Percentiles rank a stretch among this genome's conserved stretches.
These are phyloP conservation scores for Callipepla californica DNA, from an alignment of 2,113 vertebrate species.

Conservation along the genomic window DNA sequence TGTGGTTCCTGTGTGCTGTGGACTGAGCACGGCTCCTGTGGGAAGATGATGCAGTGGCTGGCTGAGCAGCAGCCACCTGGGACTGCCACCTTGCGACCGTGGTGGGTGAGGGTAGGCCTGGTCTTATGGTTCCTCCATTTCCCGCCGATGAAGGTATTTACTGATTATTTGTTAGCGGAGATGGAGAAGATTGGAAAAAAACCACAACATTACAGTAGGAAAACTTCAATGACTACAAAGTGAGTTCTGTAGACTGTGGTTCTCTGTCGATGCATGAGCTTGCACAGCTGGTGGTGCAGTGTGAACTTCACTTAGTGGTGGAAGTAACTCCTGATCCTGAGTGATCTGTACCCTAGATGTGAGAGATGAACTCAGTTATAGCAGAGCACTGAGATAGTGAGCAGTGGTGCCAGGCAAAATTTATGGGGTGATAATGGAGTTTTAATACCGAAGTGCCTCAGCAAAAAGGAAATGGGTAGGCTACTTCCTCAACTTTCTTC, in stretches of 20 bases:
- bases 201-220: background rate
- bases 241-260: background rate
- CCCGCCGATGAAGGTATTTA: too few relatives aligned
- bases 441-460: background rate
- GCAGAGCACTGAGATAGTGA: background rate
- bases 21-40: background rate
- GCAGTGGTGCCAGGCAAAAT: background rate
- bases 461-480: background rate
- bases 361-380: background rate
- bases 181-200: background rate
- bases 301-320: accelerated
- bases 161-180: background rate
- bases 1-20: background rate
- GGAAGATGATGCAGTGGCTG: background rate
- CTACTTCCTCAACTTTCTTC: background rate
- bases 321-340: background rate
- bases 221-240: background rate
- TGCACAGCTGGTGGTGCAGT: accelerated
- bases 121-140: background rate
- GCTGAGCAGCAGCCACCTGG: background rate
- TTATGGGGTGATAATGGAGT: background rate
- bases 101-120: background rate
- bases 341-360: background rate
- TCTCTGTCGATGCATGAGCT: background rate
- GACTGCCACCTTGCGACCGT: background rate